A percentile compares a stretch with the other conserved stretches of the same genome.
Evolutionary conservation across 2,888 invertebrate species (phyloP).

Genomic region (Agonopterix arenella): DNA sequence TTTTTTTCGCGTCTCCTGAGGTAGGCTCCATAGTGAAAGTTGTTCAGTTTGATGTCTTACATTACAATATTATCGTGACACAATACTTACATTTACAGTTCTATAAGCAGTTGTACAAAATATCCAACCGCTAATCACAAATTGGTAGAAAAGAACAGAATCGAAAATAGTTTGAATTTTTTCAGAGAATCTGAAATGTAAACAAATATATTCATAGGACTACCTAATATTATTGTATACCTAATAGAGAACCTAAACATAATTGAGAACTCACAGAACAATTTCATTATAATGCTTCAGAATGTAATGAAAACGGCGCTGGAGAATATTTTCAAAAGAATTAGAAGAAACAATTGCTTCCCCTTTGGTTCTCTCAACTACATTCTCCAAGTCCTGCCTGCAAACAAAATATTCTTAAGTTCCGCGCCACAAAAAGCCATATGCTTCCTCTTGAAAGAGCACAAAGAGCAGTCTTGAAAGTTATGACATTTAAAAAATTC

Average conservation of each 20-base stretch:
- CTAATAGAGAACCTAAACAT: too few relatives aligned
- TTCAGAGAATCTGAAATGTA: slow-evolving; percentile 12
- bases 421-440: too few relatives aligned
- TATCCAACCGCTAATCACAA: slow-evolving; percentile 30
- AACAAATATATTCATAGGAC: too few relatives aligned
- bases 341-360: slow-evolving; percentile 13
- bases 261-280: slow-evolving; percentile 17
- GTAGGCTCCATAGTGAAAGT: too few relatives aligned
- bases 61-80: background rate
- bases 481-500: too few relatives aligned
- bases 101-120: slow-evolving; percentile 30
- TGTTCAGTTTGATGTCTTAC: too few relatives aligned
- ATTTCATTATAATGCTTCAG: slow-evolving; percentile 25
- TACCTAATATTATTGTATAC: too few relatives aligned
- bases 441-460: too few relatives aligned
- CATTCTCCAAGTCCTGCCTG: slow-evolving; percentile 28
- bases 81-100: slow-evolving; percentile 20
- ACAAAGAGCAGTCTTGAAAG: too few relatives aligned
- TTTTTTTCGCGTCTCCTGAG: too few relatives aligned
- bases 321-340: slow-evolving; percentile 13
- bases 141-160: slow-evolving; percentile 22
- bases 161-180: slow-evolving; percentile 23
- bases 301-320: slow-evolving; percentile 20
- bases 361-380: slow-evolving; percentile 22
- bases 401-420: slow-evolving; percentile 11